Evolutionary conservation across 1,140 invertebrate genomes (phyloP), one percentile per base, ranked within the genome.

Genomic region (Cephus cinctus): DNA sequence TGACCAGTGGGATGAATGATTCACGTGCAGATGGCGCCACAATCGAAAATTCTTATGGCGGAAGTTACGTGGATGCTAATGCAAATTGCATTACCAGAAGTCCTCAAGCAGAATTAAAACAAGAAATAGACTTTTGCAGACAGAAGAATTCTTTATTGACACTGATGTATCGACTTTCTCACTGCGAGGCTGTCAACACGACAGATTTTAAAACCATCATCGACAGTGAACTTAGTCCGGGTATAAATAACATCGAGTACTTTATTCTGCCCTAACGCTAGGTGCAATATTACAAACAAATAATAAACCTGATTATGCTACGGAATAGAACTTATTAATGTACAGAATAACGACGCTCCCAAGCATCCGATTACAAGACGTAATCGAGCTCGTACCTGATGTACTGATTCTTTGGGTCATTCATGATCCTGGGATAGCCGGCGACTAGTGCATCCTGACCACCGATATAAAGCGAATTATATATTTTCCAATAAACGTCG

Each of bases 401-500:
- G 72, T 93, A 99, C 57, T 93, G 87, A 79, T 99, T 99, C 76
- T 96, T 96, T 12, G 88, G 87, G 71, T 98, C 95, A 71, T 98
- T 96, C 51, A 88, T 83, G 64, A 99, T 91, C 53, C 95, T 78
- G 1, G 97, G 96, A 77, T 98, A 99, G 9, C 94, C 95, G 32
- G 94, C 92, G n/a, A 99, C 95, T 19, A 99, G 80, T 5, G 96
- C 89, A 78, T 99, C 98, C 78, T 99, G 96, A 20, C 94, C 95
- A 12, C 98, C 97, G 61, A 99, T 99, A 64, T 99, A 99, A 11
- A 99, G 80, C 2, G 96, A 97, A 78, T 99, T 99, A 76, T 98
- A 99, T 56, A 98, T 96, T 78, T 98, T 99, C 98, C 98, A 99
- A 71, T 98, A 98, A 1, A 99, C 96, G 72, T 99, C 98, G 21